Evolutionary conservation across 1,140 invertebrate species (phyloP).

Genomic region (Drosophila santomea): DNA sequence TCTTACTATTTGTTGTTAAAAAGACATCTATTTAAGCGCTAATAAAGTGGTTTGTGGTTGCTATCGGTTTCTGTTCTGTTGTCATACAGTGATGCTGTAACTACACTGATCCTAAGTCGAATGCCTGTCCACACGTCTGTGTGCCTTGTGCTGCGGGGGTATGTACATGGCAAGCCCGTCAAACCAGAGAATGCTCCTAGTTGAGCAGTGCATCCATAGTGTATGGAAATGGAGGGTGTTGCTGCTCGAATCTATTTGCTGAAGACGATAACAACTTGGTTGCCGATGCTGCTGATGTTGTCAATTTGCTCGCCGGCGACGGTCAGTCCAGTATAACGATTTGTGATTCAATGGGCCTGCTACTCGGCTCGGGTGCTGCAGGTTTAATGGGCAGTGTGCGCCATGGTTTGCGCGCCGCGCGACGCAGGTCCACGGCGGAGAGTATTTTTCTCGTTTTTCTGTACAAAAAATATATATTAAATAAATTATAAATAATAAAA

Average conservation of each 20-base stretch:
- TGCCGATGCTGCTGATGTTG: slow-evolving; percentile 49
- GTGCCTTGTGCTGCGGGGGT: slow-evolving; percentile 45
- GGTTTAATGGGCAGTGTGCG: slow-evolving; percentile 86
- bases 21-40: slow-evolving; percentile 79
- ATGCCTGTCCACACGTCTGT: slow-evolving; percentile 34
- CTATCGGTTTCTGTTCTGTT: slow-evolving; percentile 54
- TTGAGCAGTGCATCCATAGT: slow-evolving; percentile 88
- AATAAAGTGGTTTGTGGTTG: slow-evolving; percentile 74
- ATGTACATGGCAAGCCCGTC: slow-evolving; percentile 80
- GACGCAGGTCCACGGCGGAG: slow-evolving; percentile 91
- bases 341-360: slow-evolving; percentile 86
- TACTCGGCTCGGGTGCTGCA: slow-evolving; percentile 64
- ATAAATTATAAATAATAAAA: not conserved
- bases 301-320: slow-evolving; percentile 68
- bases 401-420: slow-evolving; percentile 96
- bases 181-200: slow-evolving; percentile 79
- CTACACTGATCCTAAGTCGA: slow-evolving; percentile 67
- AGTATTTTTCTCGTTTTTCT: slow-evolving; percentile 94
- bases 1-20: slow-evolving; percentile 76
- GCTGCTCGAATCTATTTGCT: slow-evolving; percentile 71
- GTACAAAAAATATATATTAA: slow-evolving; percentile 37
- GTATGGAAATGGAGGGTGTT: slow-evolving; percentile 86
- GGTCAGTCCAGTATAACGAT: slow-evolving; percentile 90
- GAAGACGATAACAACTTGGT: slow-evolving; percentile 69
- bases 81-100: slow-evolving; percentile 69